Conservation (phyloP, 2,888 invertebrate species). For the Fragum fragum region DNA sequence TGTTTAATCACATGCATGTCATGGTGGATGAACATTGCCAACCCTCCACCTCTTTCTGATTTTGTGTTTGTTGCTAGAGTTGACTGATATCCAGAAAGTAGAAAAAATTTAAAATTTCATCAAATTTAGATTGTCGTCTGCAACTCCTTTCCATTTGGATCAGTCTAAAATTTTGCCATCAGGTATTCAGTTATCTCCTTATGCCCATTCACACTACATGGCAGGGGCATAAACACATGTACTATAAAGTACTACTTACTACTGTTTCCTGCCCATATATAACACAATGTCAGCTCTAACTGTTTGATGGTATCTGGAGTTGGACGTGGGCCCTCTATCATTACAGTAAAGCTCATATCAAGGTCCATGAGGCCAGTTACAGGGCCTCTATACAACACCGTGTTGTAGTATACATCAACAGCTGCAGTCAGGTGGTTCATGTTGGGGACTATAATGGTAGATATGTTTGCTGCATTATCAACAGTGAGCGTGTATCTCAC, state of each 20-base stretch:
- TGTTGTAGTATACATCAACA: slow-evolving; percentile 44
- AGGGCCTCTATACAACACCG: slow-evolving; percentile 47
- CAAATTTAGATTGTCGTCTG: too few species aligned
- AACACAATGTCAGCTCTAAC: slow-evolving; percentile 51
- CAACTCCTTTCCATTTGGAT: too few species aligned
- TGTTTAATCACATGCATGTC: too few species aligned
- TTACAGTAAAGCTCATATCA: slow-evolving; percentile 39
- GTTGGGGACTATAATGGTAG: slow-evolving; percentile 40
- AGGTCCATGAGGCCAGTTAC: slow-evolving; percentile 38
- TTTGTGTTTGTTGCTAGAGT: too few species aligned
- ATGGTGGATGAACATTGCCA: too few species aligned
- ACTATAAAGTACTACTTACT: slow-evolving; percentile 30
- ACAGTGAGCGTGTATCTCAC: slow-evolving; percentile 43
- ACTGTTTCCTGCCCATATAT: slow-evolving; percentile 52
- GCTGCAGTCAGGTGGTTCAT: slow-evolving; percentile 29
- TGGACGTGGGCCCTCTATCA: slow-evolving; percentile 63
- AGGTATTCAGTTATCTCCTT: too few species aligned
- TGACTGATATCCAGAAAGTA: too few species aligned
- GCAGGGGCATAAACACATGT: too few species aligned
- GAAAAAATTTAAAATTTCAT: too few species aligned
- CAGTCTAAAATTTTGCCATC: too few species aligned
- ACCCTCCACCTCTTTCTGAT: too few species aligned
- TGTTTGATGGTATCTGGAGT: slow-evolving; percentile 30
- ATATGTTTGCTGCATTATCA: slow-evolving; percentile 26
- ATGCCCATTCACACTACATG: too few species aligned